phyloP scores from a whole-genome alignment of 2,888 invertebrate species.

The Erannis defoliaria region DNA sequence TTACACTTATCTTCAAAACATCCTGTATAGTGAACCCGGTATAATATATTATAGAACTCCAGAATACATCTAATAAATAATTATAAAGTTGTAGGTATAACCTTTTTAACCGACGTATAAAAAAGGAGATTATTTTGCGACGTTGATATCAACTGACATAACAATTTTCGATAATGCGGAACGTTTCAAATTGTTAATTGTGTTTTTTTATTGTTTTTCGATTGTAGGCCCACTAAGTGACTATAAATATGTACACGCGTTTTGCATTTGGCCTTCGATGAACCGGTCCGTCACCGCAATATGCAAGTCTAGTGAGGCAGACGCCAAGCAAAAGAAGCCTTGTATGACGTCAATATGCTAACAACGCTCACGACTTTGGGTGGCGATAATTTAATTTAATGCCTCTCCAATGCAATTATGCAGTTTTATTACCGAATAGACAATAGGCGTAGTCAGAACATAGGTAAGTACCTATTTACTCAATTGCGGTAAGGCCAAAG shows the following conservation, averaged over 20 bases:
- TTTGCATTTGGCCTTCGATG: conserved; percentile 50
- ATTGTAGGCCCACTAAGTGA: neutral
- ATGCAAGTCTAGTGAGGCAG: conserved; percentile 49
- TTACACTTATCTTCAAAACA: no score
- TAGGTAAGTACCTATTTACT: neutral
- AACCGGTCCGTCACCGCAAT: conserved; percentile 55
- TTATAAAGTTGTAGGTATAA: no score
- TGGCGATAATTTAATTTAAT: conserved; percentile 37
- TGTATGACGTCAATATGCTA: conserved; percentile 53
- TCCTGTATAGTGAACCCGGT: no score
- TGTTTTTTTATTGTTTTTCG: neutral
- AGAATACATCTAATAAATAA: no score
- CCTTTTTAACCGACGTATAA: no score
- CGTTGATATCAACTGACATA: no score
- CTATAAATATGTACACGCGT: conserved; percentile 1
- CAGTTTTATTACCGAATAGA: neutral
- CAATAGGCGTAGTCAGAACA: neutral
- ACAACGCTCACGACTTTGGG: conserved; percentile 47
- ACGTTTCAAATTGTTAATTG: no score
- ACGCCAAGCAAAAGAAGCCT: conserved; percentile 43
- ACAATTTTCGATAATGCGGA: no score
- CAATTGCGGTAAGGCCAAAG: no score
- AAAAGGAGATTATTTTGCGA: no score
- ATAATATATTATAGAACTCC: no score
- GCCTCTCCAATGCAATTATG: conserved; percentile 30